Evolutionary conservation across 1,140 invertebrate species (phyloP).

Genomic region (Sycophila sp.): DNA sequence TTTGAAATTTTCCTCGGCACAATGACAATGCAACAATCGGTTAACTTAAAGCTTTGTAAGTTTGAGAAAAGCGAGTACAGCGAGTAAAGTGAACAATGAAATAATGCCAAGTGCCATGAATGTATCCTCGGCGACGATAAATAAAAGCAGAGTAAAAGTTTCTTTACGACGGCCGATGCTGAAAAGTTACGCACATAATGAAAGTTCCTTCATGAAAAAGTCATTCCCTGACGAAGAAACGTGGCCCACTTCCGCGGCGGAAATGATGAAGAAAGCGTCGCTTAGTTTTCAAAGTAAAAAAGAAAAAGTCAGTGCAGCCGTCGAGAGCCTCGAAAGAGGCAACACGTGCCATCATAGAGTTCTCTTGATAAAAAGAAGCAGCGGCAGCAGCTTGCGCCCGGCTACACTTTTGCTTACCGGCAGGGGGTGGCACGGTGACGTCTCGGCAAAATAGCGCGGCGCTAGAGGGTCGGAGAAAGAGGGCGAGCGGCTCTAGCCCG

Average conservation of each 20-base stretch:
- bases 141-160: too few relatives aligned
- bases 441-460: background rate
- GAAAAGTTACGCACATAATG: background rate
- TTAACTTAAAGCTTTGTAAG: background rate
- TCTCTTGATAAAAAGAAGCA: background rate
- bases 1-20: too few relatives aligned
- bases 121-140: background rate
- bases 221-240: background rate
- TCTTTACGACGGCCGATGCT: background rate
- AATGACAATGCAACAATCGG: too few relatives aligned
- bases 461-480: background rate
- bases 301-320: background rate
- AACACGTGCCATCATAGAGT: background rate
- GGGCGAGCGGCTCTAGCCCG: background rate
- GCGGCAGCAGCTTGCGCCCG: background rate
- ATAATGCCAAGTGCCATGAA: background rate
- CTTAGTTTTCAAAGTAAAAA: background rate
- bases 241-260: background rate
- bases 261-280: background rate
- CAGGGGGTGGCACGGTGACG: background rate
- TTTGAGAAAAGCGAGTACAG: too few relatives aligned
- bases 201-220: conserved; percentile 3
- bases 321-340: too few relatives aligned
- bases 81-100: too few relatives aligned
- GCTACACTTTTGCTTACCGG: background rate